Conservation (phyloP, 2,797 vertebrate species). For the Mareca strepera region DNA sequence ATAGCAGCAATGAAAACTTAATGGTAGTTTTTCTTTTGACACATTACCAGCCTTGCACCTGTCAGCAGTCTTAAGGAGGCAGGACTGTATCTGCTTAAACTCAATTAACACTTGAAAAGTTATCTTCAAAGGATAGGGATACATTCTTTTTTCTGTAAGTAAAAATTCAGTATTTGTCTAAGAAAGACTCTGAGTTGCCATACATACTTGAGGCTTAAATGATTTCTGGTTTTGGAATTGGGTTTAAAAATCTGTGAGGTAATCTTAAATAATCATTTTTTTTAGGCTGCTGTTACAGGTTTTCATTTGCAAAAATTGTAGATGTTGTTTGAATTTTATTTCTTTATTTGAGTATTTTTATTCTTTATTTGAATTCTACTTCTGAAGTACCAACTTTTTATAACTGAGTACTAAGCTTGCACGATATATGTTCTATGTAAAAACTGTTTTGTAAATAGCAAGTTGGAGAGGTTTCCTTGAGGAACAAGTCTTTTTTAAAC, state of each 20-base stretch:
- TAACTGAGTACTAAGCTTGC: not conserved
- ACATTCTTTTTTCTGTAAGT: not conserved
- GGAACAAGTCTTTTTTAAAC: not conserved
- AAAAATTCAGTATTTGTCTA: not conserved
- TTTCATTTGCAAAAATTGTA: not conserved
- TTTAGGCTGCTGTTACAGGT: not conserved
- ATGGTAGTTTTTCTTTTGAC: not conserved
- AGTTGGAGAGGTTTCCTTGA: not conserved
- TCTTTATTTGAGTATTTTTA: too few relatives aligned
- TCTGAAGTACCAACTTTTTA: not conserved
- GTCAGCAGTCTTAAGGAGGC: slow-evolving; percentile 21
- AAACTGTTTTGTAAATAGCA: not conserved
- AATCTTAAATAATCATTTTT: not conserved
- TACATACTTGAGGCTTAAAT: not conserved
- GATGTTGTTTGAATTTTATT: not conserved
- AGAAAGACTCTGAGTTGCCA: not conserved
- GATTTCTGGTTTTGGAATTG: not conserved
- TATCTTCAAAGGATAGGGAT: slow-evolving; percentile 39
- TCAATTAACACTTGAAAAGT: slow-evolving; percentile 53
- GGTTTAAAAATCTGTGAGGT: not conserved
- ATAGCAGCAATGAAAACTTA: slow-evolving; percentile 11
- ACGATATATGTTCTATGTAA: not conserved
- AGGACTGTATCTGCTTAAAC: slow-evolving; percentile 36
- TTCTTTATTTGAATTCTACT: not conserved
- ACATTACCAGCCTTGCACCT: slow-evolving; percentile 31